Base-by-base conservation (phyloP, 1,140 invertebrate genomes). In the Drosophila burlai region DNA sequence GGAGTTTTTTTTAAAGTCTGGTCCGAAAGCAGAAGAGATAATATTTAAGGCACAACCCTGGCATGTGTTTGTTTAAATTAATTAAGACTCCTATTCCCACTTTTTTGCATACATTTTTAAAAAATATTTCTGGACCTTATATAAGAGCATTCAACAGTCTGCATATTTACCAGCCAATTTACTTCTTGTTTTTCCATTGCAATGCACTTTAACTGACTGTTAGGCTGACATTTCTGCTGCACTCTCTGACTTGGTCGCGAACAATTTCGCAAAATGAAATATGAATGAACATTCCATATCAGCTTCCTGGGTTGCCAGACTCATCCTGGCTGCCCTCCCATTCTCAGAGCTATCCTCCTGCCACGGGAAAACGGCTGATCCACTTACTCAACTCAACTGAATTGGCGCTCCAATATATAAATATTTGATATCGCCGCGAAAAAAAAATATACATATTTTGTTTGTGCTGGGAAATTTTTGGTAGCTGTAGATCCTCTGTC, bases 211-310 rank as follows among this genome's bases (percentile, higher is more conserved):
- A 79, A 79, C 77, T 60, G 62, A 79, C 66, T 83, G 76, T 82
- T 61, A 77, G 74, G 67, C 65, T 83, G 59, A 61, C 38, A 72
- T 50, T 50, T 67, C 55, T 26, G 62, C 60, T 34, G 55, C 40
- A 55, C 55, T 46, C 47, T 62, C 65, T 59, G 59, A 74, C 63
- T 87, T 79, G 76, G 66, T 42, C 60, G 34, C 52, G 75, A 58
- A 77, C 74, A 81, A 90, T 84, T 86, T 84, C 55, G 64, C 59
- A 46, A 75, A 91, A 91, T 91, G 84, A 91, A 89, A 91, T 91
- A 91, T 91, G 89, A 83, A 91, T 91, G 80, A 83, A 89, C 60
- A 76, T 80, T 91, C 77, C 83, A 89, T 89, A 91, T 91, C 89
- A 81, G 80, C 76, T 91, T 91, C 84, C 89, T 74, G 83, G 49